Percentiles rank a stretch among this genome's conserved stretches.
Conservation (phyloP, 2,113 vertebrate genomes). For the Gobiocypris rarus region DNA sequence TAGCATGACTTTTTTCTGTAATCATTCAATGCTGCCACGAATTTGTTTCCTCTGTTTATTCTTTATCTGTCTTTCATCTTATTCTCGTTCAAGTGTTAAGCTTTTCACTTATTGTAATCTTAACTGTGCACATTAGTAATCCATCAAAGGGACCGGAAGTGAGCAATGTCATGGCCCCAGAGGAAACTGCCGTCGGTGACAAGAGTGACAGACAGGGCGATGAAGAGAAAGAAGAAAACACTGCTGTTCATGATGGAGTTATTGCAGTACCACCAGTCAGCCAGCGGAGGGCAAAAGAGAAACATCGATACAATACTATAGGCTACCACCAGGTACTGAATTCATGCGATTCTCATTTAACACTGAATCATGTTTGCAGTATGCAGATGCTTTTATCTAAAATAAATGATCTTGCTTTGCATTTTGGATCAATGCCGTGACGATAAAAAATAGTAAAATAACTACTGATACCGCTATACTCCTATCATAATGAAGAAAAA, state of each 20-base stretch:
- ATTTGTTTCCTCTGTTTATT: not conserved
- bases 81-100: not conserved
- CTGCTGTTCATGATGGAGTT: conserved; percentile 48
- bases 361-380: not conserved
- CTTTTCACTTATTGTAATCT: not conserved
- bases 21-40: not conserved
- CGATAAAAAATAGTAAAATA: not conserved
- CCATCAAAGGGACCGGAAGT: conserved; percentile 53
- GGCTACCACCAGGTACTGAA: conserved; percentile 67
- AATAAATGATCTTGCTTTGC: too few species aligned
- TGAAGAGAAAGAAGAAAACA: conserved; percentile 56
- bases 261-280: conserved; percentile 57
- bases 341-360: not conserved
- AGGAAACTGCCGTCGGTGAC: conserved; percentile 34
- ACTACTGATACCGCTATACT: too few species aligned
- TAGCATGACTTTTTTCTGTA: not conserved
- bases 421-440: not conserved
- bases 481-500: not conserved
- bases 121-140: conserved; percentile 42
- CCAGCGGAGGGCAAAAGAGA: conserved; percentile 70
- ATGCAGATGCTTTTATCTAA: not conserved
- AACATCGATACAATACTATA: conserved; percentile 65
- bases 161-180: conserved; percentile 57
- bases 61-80: not conserved
- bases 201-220: conserved; percentile 50